Evolutionary conservation across 64 coral and sea anemone genomes (phyloP).

Genomic region (Dendrophyllia cribrosa): DNA sequence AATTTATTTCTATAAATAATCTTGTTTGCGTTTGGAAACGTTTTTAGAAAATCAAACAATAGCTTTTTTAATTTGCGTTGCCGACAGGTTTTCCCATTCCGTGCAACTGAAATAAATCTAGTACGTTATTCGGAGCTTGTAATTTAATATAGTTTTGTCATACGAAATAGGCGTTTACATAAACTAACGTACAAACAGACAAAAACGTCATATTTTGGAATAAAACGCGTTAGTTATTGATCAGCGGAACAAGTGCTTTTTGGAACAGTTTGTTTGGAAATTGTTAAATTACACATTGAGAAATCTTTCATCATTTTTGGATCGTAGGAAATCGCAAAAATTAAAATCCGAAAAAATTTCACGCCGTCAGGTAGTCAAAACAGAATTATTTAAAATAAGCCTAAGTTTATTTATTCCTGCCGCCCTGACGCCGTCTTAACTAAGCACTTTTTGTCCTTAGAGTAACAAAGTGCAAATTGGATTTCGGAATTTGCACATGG

Average conservation of each 20-base stretch:
- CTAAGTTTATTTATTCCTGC: background rate
- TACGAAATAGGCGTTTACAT: too few relatives aligned
- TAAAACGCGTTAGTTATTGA: too few relatives aligned
- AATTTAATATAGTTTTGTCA: too few relatives aligned
- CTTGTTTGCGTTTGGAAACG: background rate
- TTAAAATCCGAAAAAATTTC: conserved; percentile 12
- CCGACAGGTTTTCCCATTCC: background rate
- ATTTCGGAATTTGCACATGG: background rate
- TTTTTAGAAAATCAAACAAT: background rate
- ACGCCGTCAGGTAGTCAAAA: background rate
- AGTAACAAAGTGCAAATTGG: background rate
- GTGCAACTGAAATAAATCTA: background rate
- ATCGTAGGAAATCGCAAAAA: background rate
- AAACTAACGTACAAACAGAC: too few relatives aligned
- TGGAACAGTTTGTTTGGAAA: too few relatives aligned
- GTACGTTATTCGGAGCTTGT: too few relatives aligned
- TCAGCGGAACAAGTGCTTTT: too few relatives aligned
- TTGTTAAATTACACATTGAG: too few relatives aligned
- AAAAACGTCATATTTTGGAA: too few relatives aligned
- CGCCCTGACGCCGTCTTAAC: background rate
- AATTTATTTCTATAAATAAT: background rate
- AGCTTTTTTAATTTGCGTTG: background rate
- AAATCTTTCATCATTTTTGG: too few relatives aligned
- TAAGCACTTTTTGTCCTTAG: background rate
- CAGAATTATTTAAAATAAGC: background rate